A percentile compares a stretch with the other conserved stretches of the same genome.
phyloP scores from a whole-genome alignment of 2,888 invertebrate genomes.

The Melieria crassipennis region DNA sequence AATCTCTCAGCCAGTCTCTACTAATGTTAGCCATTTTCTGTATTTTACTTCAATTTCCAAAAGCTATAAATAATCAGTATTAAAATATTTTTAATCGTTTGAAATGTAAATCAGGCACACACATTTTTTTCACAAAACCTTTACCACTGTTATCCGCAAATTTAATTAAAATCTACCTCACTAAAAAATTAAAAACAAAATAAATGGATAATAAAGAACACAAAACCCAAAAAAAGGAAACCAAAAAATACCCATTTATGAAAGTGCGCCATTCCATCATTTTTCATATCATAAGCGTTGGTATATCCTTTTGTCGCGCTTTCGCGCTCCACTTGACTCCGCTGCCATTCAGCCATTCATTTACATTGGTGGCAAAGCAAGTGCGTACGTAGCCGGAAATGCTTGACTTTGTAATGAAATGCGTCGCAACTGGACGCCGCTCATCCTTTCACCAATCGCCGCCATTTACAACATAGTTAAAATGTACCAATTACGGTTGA shows the following conservation, averaged over 20 bases:
- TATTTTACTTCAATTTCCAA: no score
- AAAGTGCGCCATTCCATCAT: background rate
- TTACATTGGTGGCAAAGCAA: background rate
- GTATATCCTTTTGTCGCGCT: background rate
- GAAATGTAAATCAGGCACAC: no score
- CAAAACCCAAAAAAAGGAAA: background rate
- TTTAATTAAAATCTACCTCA: no score
- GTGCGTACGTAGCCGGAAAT: conserved; percentile 10
- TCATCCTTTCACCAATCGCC: background rate
- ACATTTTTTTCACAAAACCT: no score
- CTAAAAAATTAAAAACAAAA: background rate
- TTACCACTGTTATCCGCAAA: no score
- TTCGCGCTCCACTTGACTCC: background rate
- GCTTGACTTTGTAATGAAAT: conserved; percentile 12
- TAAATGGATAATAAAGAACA: background rate
- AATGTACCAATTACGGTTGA: no score
- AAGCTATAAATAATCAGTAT: no score
- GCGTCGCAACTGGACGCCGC: no score
- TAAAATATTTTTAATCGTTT: no score
- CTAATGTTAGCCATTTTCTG: no score
- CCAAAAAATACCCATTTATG: background rate
- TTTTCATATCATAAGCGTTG: no score
- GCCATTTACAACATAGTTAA: background rate
- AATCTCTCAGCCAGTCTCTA: no score
- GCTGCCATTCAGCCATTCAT: background rate